Evolutionary conservation across 2,113 vertebrate species (phyloP), one percentile per base, ranked within the genome.

Genomic region (Caracal caracal): DNA sequence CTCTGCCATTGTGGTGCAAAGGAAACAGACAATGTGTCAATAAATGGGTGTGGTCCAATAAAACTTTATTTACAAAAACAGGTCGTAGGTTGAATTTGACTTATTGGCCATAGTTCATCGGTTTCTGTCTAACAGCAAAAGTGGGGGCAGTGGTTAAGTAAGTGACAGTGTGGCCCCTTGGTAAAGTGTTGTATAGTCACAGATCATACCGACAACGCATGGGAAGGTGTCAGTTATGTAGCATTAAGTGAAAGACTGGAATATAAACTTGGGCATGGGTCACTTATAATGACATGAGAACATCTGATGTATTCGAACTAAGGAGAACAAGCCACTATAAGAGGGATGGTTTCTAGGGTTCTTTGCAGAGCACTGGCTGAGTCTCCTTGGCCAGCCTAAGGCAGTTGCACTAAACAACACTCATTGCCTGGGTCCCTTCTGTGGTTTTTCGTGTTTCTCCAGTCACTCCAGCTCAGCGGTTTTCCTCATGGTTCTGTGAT

Each of bases 391-490:
- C 82, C 76, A 35, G 13, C 43, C 20, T 24, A 22, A 6, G 30
- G 59, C 0, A 3, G n/a, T 40, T 8, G 28, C 70, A 10, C 49
- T 5, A 15, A 40, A 6, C 0, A 10, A 30, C 51, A 0, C 37
- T 40, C 26, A 16, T 91, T 6, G 10, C 24, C 65, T 20, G 2
- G 33, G 11, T 33, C n/a, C 28, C 43, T 30, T n/a, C 13, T 33
- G 6, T 47, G 82, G 5, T 56, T n/a, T 40, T 65, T 28, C 0
- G 0, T 35, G 17, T 35, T 33, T 80, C 11, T 51, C 43, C 12
- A 19, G 56, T 65, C 6, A 78, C 22, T 65, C 30, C 24, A 13
- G 47, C 11, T 12, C 33, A 17, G 53, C 33, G 2, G 35, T 51
- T 47, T 24, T 40, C 68, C 66, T 73, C 4, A 0, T 73, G 53